A percentile compares a stretch with the other conserved stretches of the same genome.
These are phyloP conservation scores for Macrosteles quadrilineatus DNA, from an alignment of 1,140 invertebrate genomes.

Conservation along the genomic window DNA sequence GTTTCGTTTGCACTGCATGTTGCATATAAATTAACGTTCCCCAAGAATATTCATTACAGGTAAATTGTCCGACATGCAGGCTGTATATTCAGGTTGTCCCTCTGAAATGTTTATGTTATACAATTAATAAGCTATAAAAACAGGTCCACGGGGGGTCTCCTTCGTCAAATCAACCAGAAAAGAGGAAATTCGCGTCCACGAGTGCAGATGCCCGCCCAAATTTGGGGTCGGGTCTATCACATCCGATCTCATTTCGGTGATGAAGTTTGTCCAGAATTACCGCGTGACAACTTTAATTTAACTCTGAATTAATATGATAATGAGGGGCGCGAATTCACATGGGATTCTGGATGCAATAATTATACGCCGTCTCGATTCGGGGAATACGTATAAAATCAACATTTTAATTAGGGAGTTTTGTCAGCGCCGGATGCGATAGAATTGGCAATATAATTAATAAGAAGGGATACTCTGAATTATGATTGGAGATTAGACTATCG, in stretches of 20 bases:
- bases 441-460: conserved; percentile 12
- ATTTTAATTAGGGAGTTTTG: neutral
- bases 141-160: neutral
- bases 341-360: neutral
- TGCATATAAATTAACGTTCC: too few species aligned
- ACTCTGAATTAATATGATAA: conserved; percentile 9
- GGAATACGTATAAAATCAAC: conserved; percentile 2
- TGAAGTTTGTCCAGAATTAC: conserved; percentile 3
- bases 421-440: neutral
- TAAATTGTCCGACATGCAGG: neutral
- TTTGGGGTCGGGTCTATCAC: neutral
- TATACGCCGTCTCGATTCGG: neutral
- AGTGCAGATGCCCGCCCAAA: conserved; percentile 5
- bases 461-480: conserved; percentile 1
- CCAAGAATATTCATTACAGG: neutral
- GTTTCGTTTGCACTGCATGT: too few species aligned
- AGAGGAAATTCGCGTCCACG: neutral
- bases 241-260: neutral
- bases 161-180: neutral
- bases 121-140: conserved; percentile 7
- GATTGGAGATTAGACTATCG: neutral
- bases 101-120: neutral
- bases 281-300: conserved; percentile 12
- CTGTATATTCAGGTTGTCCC: neutral
- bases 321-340: neutral